Evolutionary conservation across 1,140 invertebrate species (phyloP), one percentile per base, ranked within the genome.

Genomic region (Gryllus bimaculatus): DNA sequence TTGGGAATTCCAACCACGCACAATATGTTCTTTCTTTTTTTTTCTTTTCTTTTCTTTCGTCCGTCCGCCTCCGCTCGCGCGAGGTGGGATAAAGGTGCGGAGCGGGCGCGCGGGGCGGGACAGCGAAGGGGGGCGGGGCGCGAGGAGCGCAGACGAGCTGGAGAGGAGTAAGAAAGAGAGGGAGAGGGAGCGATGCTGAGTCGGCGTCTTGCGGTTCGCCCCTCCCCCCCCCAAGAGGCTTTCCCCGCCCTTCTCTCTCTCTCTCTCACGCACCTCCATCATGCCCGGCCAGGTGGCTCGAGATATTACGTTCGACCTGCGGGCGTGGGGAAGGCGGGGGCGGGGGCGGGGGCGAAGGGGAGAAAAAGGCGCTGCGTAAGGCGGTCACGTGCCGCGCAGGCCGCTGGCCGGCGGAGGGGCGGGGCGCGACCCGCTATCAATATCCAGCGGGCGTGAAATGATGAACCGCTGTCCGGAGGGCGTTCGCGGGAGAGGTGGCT

Each of bases 1-100:
- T 66, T 66, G 54, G 54, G 54, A 66, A 66, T 66, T 66, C 54
- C 54, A 66, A 66, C 54, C 54, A 66, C 54, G 54, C 54, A 66
- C 54, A 66, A 66, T 66, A 66, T 66, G 54, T 66, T 66, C 54
- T 66, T 18, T 66, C 18, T 66, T 66, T 66, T 66, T 66, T 66
- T 18, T 66, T 66, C 5, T 5, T 39, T 39, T 39, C 5, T 5
- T 39, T 39, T 39, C 26, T 39, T 39, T 39, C 26, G 26, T 39
- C 18, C 26, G 26, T 39, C 18, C 54, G 54, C 54, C 18, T 66
- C 18, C 54, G 10, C 54, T 66, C 54, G 54, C 49, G n/a, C 54
- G 54, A 66, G 54, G 54, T 66, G 54, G 54, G 54, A 66, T 66
- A 66, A 66, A 66, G 54, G 54, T 66, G 18, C 10, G 54, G 54